Evolutionary conservation across 2,113 vertebrate species (phyloP).

Genomic region (Myrmecobius fasciatus): DNA sequence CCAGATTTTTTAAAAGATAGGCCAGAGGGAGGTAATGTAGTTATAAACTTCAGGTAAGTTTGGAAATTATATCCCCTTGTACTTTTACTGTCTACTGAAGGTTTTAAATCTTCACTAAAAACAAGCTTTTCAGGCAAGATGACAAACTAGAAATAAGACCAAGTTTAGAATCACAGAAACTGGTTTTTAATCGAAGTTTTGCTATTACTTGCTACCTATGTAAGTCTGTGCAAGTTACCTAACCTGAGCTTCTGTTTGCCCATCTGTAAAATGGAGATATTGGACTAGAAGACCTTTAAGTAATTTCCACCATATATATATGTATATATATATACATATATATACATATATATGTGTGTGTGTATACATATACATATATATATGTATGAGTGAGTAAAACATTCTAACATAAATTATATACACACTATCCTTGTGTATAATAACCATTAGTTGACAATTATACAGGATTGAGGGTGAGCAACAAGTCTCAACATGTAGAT

Average conservation of each 20-base stretch:
- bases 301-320: not conserved
- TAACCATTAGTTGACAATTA: not conserved
- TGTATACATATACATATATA: no score
- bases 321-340: no score
- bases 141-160: not conserved
- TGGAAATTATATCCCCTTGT: not conserved
- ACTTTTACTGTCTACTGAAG: not conserved
- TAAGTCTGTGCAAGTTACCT: not conserved
- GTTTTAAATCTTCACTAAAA: not conserved
- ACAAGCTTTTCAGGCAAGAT: not conserved
- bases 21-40: not conserved
- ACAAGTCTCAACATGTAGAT: no score
- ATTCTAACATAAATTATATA: not conserved
- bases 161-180: not conserved
- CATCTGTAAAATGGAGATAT: not conserved
- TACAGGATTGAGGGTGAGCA: not conserved
- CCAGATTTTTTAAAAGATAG: not conserved
- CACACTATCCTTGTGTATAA: not conserved
- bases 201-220: not conserved
- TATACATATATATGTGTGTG: no score
- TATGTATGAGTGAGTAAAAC: not conserved
- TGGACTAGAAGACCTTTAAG: not conserved
- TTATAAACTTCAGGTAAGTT: not conserved
- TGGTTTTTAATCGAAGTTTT: not conserved
- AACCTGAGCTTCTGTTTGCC: not conserved